phyloP scores from a whole-genome alignment of 2,797 vertebrate species.

The Spinibarbus caldwelli region DNA sequence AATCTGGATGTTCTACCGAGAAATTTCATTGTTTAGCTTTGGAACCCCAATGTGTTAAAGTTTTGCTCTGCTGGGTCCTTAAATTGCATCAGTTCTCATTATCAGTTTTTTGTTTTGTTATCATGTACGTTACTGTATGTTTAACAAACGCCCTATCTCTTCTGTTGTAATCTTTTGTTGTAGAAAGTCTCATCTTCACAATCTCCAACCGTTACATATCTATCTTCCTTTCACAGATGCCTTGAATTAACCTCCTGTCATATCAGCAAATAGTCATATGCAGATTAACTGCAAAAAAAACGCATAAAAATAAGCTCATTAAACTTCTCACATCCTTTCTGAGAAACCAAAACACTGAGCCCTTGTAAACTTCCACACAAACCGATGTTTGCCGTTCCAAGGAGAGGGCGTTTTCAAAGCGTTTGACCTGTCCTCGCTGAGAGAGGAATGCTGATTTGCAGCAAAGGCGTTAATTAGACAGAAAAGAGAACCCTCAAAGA shows the following conservation, averaged over 20 bases:
- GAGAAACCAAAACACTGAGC: not conserved
- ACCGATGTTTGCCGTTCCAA: constrained; percentile 68
- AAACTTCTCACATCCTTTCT: constrained; percentile 23
- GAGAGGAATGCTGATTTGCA: constrained; percentile 54
- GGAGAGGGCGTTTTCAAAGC: constrained; percentile 53
- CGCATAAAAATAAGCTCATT: constrained; percentile 35
- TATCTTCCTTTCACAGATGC: constrained; percentile 14
- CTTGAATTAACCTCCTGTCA: constrained; percentile 38
- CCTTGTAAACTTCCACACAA: constrained; percentile 66
- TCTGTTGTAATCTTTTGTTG: constrained; percentile 11
- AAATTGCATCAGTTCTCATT: constrained; percentile 70
- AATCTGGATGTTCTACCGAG: constrained; percentile 33
- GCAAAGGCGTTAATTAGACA: constrained; percentile 71
- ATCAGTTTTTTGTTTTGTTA: constrained; percentile 59
- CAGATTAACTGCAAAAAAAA: constrained; percentile 28
- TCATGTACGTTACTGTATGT: constrained; percentile 60
- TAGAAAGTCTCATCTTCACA: not conserved
- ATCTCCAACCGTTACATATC: not conserved
- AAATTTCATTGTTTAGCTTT: constrained; percentile 61
- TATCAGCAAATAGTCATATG: constrained; percentile 33
- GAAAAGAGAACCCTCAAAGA: constrained; percentile 36
- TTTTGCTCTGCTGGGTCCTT: constrained; percentile 65
- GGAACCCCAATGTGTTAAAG: constrained; percentile 72
- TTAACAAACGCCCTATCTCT: constrained; percentile 60
- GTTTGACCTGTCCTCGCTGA: constrained; percentile 61